Conservation (phyloP, 2,888 invertebrate species). For the Leucania comma region DNA sequence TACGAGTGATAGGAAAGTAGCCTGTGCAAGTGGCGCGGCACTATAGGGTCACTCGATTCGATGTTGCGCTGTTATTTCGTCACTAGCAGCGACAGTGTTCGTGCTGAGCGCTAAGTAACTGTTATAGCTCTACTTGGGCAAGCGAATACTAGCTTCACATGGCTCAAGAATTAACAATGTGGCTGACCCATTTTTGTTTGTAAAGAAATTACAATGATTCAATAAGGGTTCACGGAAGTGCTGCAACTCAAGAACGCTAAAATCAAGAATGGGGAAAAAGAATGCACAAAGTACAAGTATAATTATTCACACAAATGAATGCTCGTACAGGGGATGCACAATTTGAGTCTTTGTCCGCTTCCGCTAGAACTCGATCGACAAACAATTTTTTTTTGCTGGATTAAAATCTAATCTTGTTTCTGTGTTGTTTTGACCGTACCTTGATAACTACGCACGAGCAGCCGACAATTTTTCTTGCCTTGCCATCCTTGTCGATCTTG, state of each 20-base stretch:
- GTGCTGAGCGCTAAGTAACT: slow-evolving; percentile 79
- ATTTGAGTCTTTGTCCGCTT: not conserved
- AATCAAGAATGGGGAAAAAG: too few species aligned
- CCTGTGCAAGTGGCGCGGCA: slow-evolving; percentile 77
- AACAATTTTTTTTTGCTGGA: too few species aligned
- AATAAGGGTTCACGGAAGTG: too few species aligned
- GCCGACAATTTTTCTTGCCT: slow-evolving; percentile 99
- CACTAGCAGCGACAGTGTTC: slow-evolving; percentile 79
- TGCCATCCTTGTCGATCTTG: slow-evolving; percentile 99
- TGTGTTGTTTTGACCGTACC: slow-evolving; percentile 85
- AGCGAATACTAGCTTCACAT: too few species aligned
- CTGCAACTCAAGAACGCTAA: too few species aligned
- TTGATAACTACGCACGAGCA: slow-evolving; percentile 99
- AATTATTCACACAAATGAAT: not conserved
- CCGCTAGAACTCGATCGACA: too few species aligned
- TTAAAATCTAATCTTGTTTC: not conserved
- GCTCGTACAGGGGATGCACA: not conserved
- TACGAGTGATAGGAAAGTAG: slow-evolving; percentile 86
- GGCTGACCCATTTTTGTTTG: too few species aligned
- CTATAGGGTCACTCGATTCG: slow-evolving; percentile 84
- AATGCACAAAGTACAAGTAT: not conserved
- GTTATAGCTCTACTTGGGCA: too few species aligned
- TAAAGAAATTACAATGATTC: too few species aligned
- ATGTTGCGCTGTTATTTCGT: slow-evolving; percentile 78
- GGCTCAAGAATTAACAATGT: too few species aligned